A percentile compares a stretch with the other conserved stretches of the same genome.
phyloP scores from a whole-genome alignment of 2,888 invertebrate species.

The Gisinianus flammeolus region DNA sequence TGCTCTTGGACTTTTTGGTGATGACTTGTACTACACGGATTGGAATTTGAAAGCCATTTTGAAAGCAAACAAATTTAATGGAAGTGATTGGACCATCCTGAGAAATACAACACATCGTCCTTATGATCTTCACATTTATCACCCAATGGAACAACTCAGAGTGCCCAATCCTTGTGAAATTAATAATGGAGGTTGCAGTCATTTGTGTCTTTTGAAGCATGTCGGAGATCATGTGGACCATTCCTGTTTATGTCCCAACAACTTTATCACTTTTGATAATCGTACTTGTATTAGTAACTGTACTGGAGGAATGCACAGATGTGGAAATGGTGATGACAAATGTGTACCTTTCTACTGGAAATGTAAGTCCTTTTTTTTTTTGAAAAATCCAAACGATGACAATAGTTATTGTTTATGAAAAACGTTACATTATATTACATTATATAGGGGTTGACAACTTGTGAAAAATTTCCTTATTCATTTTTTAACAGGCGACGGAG shows the following conservation, averaged over 20 bases:
- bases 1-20: conserved; percentile 91
- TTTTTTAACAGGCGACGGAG: conserved; percentile 78
- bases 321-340: conserved; percentile 73
- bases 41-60: conserved; percentile 96
- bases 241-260: conserved; percentile 94
- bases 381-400: too few species aligned
- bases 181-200: conserved; percentile 95
- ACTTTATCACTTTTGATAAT: conserved; percentile 79
- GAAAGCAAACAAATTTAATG: conserved; percentile 88
- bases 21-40: conserved; percentile 94
- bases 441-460: too few species aligned
- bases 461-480: too few species aligned
- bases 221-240: conserved; percentile 77
- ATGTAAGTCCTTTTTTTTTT: conserved; percentile 62
- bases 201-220: conserved; percentile 90
- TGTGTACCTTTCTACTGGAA: conserved; percentile 80
- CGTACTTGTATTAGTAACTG: conserved; percentile 95
- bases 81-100: conserved; percentile 71
- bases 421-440: too few species aligned
- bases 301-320: conserved; percentile 83
- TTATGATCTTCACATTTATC: conserved; percentile 91
- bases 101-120: conserved; percentile 93
- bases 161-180: conserved; percentile 85
- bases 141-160: conserved; percentile 82
- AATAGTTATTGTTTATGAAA: too few species aligned